Evolutionary conservation across 2,888 invertebrate genomes (phyloP).

Genomic region (Leptopterna dolabrata): DNA sequence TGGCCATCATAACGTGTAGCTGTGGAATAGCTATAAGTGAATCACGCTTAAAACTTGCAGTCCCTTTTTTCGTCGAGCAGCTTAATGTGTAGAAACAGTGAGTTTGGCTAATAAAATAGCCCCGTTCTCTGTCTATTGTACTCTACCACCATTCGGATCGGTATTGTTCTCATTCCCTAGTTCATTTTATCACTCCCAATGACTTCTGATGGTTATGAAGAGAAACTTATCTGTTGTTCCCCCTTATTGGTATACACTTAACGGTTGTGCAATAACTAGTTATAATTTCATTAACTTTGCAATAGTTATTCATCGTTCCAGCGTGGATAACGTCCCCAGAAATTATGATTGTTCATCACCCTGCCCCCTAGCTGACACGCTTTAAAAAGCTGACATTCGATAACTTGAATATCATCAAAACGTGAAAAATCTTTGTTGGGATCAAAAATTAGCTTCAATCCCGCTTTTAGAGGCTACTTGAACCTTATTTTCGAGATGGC

Average conservation of each 20-base stretch:
- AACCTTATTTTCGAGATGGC: neutral
- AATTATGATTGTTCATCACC: neutral
- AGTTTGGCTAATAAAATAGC: neutral
- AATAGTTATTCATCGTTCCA: neutral
- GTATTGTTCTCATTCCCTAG: neutral
- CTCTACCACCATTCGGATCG: neutral
- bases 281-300: neutral
- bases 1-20: conserved; percentile 39
- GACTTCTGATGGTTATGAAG: neutral
- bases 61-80: conserved; percentile 10
- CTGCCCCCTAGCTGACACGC: neutral
- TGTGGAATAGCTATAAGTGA: conserved; percentile 21
- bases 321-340: neutral
- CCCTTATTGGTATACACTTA: neutral
- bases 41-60: conserved; percentile 37
- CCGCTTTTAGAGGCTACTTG: neutral
- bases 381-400: conserved; percentile 1
- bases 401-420: neutral
- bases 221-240: neutral
- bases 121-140: neutral
- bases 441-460: neutral
- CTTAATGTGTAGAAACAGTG: conserved; percentile 8
- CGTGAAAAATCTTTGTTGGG: neutral
- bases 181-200: neutral
- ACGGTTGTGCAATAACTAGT: conserved; percentile 9